A percentile compares a stretch with the other conserved stretches of the same genome.
Evolutionary conservation across 2,888 invertebrate genomes (phyloP).

Genomic region (Polydrusus pterygomalis): DNA sequence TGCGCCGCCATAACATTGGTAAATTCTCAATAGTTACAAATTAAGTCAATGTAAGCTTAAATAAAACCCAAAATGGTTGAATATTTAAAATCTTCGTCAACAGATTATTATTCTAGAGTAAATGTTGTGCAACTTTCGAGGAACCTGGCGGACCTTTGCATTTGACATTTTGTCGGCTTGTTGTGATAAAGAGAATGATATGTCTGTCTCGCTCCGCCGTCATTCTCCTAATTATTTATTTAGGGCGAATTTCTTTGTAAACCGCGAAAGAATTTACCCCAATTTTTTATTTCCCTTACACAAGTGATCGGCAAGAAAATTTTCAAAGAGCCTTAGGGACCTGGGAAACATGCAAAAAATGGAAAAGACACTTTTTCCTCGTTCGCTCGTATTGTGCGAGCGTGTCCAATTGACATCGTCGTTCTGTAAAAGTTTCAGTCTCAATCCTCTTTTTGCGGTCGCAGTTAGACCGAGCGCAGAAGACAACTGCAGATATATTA

Average conservation of each 20-base stretch:
- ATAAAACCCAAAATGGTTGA: too few species aligned
- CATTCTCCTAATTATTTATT: too few species aligned
- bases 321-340: not conserved
- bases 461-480: not conserved
- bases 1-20: too few species aligned
- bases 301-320: constrained; percentile 14
- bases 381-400: constrained; percentile 5
- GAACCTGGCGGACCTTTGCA: too few species aligned
- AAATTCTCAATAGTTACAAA: too few species aligned
- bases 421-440: constrained; percentile 2
- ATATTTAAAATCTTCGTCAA: too few species aligned
- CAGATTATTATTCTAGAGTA: too few species aligned
- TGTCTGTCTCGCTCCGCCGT: too few species aligned
- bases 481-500: not conserved
- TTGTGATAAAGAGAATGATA: too few species aligned
- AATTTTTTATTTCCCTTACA: not conserved
- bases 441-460: constrained; percentile 18
- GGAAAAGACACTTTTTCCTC: not conserved
- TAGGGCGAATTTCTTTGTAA: not conserved
- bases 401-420: constrained; percentile 17
- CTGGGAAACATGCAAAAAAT: constrained; percentile 1
- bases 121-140: too few species aligned
- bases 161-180: too few species aligned
- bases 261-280: not conserved
- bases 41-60: too few species aligned